Conservation (phyloP, 1,140 invertebrate genomes). For the Bathynomus jamesi region DNA sequence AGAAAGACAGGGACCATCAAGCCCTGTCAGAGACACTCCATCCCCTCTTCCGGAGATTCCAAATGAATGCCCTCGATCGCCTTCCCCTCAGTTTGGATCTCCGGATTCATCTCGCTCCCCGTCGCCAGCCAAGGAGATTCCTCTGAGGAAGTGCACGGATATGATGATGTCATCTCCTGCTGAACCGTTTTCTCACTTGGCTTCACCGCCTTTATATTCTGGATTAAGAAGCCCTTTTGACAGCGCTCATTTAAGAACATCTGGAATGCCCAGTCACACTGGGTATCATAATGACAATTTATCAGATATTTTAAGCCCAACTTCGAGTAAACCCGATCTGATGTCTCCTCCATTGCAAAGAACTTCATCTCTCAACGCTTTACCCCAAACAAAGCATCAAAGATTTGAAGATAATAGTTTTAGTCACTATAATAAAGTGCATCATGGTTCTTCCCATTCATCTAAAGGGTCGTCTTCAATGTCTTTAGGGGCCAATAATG, state of each 20-base stretch:
- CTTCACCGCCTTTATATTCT: background rate
- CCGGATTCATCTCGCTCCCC: constrained; percentile 34
- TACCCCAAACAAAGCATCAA: background rate
- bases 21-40: constrained; percentile 20
- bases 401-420: background rate
- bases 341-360: constrained; percentile 11
- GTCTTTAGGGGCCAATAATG: constrained; percentile 1
- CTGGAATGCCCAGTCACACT: background rate
- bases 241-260: background rate
- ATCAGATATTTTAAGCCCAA: constrained; percentile 18
- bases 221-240: background rate
- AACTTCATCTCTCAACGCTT: background rate
- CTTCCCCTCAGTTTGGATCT: constrained; percentile 36
- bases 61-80: constrained; percentile 33
- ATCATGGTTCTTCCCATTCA: background rate
- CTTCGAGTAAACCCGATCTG: constrained; percentile 10
- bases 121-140: constrained; percentile 10
- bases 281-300: background rate
- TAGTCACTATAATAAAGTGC: background rate
- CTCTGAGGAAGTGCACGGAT: constrained; percentile 7
- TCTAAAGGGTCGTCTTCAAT: background rate
- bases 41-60: constrained; percentile 29
- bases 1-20: background rate
- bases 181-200: constrained; percentile 1
- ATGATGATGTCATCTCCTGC: constrained; percentile 1